A percentile compares a stretch with the other conserved stretches of the same genome.
These are phyloP conservation scores for Rhinolophus sinicus DNA, from an alignment of 2,113 vertebrate species.

Conservation along the genomic window DNA sequence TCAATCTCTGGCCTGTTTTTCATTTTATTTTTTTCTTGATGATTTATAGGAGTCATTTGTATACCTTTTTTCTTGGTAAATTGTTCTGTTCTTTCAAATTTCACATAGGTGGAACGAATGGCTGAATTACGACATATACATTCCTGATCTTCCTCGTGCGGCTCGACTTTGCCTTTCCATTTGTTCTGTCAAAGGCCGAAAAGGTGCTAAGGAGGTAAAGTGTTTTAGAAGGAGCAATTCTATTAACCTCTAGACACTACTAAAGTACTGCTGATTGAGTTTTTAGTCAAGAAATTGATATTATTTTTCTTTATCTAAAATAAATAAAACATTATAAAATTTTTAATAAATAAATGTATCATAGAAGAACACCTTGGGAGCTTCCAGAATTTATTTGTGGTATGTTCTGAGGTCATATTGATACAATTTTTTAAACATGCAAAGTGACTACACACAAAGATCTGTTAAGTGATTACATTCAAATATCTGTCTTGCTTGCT, in stretches of 20 bases:
- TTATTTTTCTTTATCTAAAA: not conserved
- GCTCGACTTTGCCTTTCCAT: constrained; percentile 98
- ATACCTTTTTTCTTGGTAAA: not conserved
- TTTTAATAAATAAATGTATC: constrained; percentile 28
- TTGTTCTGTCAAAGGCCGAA: constrained; percentile 98
- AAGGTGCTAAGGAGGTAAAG: constrained; percentile 98
- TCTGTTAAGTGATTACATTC: not conserved
- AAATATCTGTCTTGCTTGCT: not conserved
- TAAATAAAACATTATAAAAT: not conserved
- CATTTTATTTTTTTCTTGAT: constrained; percentile 25
- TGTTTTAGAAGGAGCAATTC: not conserved
- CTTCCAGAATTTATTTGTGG: constrained; percentile 34
- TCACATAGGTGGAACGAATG: constrained; percentile 95
- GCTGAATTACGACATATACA: constrained; percentile 97
- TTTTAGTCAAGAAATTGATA: constrained; percentile 10
- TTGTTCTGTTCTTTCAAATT: constrained; percentile 40
- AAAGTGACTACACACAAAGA: not conserved
- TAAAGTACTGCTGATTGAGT: not conserved
- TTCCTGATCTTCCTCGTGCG: constrained; percentile 97
- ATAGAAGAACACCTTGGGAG: not conserved
- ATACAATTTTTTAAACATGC: constrained; percentile 14
- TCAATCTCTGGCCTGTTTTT: not conserved
- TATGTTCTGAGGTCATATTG: not conserved
- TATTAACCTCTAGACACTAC: not conserved
- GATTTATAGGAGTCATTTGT: not conserved